Percentiles rank a stretch among this genome's conserved stretches.
phyloP scores from a whole-genome alignment of 2,888 invertebrate species.

The Mesorhabditis sp. region DNA sequence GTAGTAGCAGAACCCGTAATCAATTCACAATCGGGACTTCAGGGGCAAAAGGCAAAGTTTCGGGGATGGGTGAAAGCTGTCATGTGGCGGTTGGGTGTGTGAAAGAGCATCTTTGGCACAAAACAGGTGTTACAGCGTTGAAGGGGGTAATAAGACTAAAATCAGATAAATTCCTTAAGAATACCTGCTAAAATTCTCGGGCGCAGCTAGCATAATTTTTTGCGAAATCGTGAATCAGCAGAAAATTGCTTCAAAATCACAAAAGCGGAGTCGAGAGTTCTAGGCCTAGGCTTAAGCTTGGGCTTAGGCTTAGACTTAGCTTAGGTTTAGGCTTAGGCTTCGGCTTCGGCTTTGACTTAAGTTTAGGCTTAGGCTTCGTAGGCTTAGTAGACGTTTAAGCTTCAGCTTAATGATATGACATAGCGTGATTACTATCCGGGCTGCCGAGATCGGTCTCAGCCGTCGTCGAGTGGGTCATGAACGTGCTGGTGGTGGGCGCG shows the following conservation, averaged over 20 bases:
- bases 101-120: too few species aligned
- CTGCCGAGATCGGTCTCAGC: conserved; percentile 36
- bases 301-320: too few species aligned
- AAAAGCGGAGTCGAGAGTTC: background rate
- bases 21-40: too few species aligned
- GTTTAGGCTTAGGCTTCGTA: background rate
- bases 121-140: too few species aligned
- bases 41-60: too few species aligned
- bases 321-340: background rate
- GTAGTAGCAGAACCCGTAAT: too few species aligned
- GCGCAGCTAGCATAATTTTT: too few species aligned
- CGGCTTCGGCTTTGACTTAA: background rate
- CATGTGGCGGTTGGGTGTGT: too few species aligned
- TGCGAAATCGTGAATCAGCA: background rate
- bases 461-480: conserved; percentile 33
- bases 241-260: background rate
- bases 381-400: background rate
- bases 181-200: too few species aligned
- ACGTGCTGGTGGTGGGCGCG: conserved; percentile 16
- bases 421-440: conserved; percentile 25
- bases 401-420: conserved; percentile 28
- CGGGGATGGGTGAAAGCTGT: too few species aligned
- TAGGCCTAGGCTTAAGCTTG: background rate
- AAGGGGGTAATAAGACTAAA: too few species aligned
- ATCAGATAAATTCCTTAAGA: too few species aligned